phyloP scores from a whole-genome alignment of 2,797 vertebrate species.

The Peromyscus melanophrys region DNA sequence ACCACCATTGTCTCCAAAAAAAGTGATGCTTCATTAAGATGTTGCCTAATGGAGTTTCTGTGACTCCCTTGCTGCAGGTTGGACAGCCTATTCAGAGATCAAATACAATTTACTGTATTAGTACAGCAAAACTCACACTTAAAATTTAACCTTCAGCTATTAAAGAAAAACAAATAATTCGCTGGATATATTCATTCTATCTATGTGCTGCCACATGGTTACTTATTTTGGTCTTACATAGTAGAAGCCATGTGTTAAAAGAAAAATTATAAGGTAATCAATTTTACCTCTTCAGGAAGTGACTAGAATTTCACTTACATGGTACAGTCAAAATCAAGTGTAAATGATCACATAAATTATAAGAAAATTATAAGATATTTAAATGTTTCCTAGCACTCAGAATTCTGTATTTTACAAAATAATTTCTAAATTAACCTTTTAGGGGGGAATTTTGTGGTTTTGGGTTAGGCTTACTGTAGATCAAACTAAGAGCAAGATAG shows the following conservation, averaged over 20 bases:
- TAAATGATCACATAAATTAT: neutral
- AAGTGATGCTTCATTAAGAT: neutral
- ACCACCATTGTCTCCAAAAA: neutral
- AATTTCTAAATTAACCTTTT: neutral
- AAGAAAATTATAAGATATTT: neutral
- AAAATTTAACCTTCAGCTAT: neutral
- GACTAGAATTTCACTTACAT: neutral
- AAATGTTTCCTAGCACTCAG: neutral
- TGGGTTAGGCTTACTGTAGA: neutral
- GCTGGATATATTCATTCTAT: neutral
- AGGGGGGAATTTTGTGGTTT: neutral
- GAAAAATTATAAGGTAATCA: neutral
- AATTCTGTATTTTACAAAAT: neutral
- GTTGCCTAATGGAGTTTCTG: neutral
- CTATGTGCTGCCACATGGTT: neutral
- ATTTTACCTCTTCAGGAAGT: neutral
- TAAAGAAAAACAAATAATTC: constrained; percentile 50
- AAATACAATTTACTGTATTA: neutral
- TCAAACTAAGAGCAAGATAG: neutral
- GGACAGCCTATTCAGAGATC: neutral
- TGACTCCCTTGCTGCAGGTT: neutral
- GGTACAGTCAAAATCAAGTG: neutral
- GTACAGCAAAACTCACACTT: neutral
- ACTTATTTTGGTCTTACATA: constrained; percentile 28
- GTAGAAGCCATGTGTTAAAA: neutral